These are phyloP conservation scores for Sialis fuliginosa DNA, from an alignment of 2,888 invertebrate species.

Conservation along the genomic window DNA sequence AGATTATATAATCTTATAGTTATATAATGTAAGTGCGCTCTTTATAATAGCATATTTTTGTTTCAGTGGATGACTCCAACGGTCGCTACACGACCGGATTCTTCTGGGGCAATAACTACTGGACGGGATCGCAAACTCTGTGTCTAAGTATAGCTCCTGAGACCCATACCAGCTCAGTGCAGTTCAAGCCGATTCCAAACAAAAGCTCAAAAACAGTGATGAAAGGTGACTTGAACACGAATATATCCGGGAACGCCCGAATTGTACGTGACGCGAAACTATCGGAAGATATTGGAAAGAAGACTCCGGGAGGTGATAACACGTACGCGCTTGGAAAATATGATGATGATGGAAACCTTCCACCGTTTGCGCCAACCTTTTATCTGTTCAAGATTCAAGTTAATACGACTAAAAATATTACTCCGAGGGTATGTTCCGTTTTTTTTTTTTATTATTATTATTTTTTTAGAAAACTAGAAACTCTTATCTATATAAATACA, in stretches of 20 bases:
- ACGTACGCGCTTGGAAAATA: constrained; percentile 15
- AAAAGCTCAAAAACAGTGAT: too few species aligned
- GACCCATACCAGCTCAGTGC: background rate
- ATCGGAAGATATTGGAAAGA: background rate
- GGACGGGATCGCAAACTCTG: constrained; percentile 57
- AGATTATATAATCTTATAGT: too few species aligned
- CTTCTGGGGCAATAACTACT: constrained; percentile 69
- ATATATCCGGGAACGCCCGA: too few species aligned
- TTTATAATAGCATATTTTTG: constrained; percentile 3
- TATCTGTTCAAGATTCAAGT: constrained; percentile 42
- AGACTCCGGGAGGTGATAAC: constrained; percentile 14
- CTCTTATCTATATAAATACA: too few species aligned
- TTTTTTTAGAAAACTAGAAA: too few species aligned
- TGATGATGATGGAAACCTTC: constrained; percentile 18
- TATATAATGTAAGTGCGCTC: too few species aligned
- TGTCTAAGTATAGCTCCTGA: constrained; percentile 45
- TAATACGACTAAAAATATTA: constrained; percentile 24
- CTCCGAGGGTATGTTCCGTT: background rate
- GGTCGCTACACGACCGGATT: constrained; percentile 62
- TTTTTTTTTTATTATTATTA: background rate
- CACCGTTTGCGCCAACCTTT: constrained; percentile 51
- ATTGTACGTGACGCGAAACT: too few species aligned
- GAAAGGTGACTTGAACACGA: too few species aligned
- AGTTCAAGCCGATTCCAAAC: too few species aligned
- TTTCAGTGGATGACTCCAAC: constrained; percentile 50